Base-by-base conservation (phyloP, 2,888 invertebrate genomes). In the Heliconius erato region DNA sequence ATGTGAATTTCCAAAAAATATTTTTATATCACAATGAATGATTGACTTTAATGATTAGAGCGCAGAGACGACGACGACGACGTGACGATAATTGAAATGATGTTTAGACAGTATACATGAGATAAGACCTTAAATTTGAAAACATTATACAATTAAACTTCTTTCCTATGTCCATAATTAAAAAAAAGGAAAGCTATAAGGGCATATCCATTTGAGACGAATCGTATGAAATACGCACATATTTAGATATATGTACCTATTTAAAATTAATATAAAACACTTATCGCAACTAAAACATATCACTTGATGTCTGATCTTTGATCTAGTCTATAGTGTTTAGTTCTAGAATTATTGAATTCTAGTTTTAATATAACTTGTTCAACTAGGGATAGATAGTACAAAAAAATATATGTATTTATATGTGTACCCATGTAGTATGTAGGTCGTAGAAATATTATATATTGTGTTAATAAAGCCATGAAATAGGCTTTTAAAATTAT, bases 201-300 rank as follows among this genome's bases (percentile, higher is more conserved):
- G 63, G 23, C 76, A 63, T 63, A 63, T 63, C 63, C 35, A 35
- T 76, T n/a, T 76, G 16, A 35, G 7, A 49, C 19, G 35, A 59
- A 76, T 79, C 32, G 74, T 82, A 80, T 81, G 40, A 74, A 80
- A 74, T 82, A 83, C 79, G 77, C 79, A 83, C 65, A 78, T 84
- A 76, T 23, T 63, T 26, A 59, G 26, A 26, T 54, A 54, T 54
- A 23, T 63, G 26, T 44, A 72, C n/a, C 7, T 59, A 6, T 76
- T 63, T 28, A 74, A 54, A 74, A 14, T 44, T 23, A 74, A 23
- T 49, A 74, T 23, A 74, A 26, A 19, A 74, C 26, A 40, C 26
- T 54, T 32, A 81, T n/a, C 78, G 68, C 16, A 84, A 85, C 81
- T 71, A 14, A 63, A 77, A 85, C 84, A 85, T 85, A 85, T 85